Conservation (phyloP, 2,797 vertebrate species). For the Danio choprae region DNA sequence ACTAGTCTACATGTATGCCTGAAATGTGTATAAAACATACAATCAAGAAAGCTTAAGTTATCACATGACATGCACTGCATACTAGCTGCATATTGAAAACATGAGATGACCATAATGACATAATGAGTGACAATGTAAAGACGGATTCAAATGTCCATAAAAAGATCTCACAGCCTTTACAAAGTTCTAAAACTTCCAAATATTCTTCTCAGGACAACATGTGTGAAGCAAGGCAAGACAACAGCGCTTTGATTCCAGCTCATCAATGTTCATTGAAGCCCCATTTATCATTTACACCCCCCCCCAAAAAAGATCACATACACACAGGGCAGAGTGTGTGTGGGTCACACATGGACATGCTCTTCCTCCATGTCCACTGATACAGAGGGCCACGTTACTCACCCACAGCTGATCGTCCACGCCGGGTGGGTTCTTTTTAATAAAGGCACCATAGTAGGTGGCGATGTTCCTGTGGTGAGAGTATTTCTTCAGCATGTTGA, state of each 20-base stretch:
- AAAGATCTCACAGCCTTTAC: not conserved
- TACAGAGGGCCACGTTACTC: slow-evolving; percentile 21
- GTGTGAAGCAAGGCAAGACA: not conserved
- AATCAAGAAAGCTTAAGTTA: too few species aligned
- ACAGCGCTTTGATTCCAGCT: slow-evolving; percentile 13
- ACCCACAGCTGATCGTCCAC: slow-evolving; percentile 86
- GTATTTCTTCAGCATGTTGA: slow-evolving; percentile 98
- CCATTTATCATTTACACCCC: slow-evolving; percentile 34
- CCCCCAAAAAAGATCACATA: slow-evolving; percentile 12
- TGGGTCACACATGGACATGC: slow-evolving; percentile 1
- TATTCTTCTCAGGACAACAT: slow-evolving; percentile 16
- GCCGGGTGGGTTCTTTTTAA: slow-evolving; percentile 94
- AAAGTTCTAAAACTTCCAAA: not conserved
- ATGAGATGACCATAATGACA: too few species aligned
- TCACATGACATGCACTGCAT: too few species aligned
- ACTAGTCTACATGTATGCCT: too few species aligned
- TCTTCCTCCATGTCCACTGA: not conserved
- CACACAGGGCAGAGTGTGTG: slow-evolving; percentile 21
- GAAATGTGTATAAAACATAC: too few species aligned
- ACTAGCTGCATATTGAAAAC: too few species aligned
- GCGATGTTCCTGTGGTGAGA: slow-evolving; percentile 97
- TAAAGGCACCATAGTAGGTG: slow-evolving; percentile 95
- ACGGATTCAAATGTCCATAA: not conserved
- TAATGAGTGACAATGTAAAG: too few species aligned
- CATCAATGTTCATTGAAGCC: slow-evolving; percentile 28